Evolutionary conservation across 2,797 vertebrate genomes (phyloP), one percentile per base, ranked within the genome.

Genomic region (Choloepus didactylus): DNA sequence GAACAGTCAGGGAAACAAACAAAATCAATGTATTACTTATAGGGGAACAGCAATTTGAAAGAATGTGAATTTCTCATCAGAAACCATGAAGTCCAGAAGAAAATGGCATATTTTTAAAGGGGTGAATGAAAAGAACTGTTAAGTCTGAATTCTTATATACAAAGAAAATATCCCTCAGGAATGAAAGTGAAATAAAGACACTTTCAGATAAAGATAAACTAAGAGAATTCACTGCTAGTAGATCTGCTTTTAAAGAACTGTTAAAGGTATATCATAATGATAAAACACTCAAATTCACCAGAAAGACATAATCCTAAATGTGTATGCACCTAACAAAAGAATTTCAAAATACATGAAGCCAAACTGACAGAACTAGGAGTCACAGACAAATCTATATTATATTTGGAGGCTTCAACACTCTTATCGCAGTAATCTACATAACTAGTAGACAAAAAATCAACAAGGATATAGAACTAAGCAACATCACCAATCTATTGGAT

Each of bases 91-190:
- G 54, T 83, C n/a, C 29, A 82, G 56, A 93, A 95, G 38, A 25
- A 91, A 93, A 77, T 10, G 35, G 69, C 31, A 46, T 67, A 66
- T 86, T 91, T 90, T 82, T 77, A 87, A 93, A 62, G 31, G 62
- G 41, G 25, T 91, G 41, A 69, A 95, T 87, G 38, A 67, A 67
- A 93, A 79, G 62, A 93, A 76, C 5, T n/a, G 38, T 16, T 69
- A 87, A 77, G 15, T 87, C 35, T 56, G 54, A 83, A 72, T 85
- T 72, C 79, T 46, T 66, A 73, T 19, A 88, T 62, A 16, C 64
- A 84, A n/a, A 38, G 59, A 73, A 75, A 73, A 73, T 87, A 93
- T 29, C 46, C 64, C 51, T 69, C 35, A 80, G 44, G 75, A 70
- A 79, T 41, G 23, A 23, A 87, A 41, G 49, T 44, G 41, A 87